Conservation (phyloP, 2,113 vertebrate genomes). For the Tenrec ecaudatus region DNA sequence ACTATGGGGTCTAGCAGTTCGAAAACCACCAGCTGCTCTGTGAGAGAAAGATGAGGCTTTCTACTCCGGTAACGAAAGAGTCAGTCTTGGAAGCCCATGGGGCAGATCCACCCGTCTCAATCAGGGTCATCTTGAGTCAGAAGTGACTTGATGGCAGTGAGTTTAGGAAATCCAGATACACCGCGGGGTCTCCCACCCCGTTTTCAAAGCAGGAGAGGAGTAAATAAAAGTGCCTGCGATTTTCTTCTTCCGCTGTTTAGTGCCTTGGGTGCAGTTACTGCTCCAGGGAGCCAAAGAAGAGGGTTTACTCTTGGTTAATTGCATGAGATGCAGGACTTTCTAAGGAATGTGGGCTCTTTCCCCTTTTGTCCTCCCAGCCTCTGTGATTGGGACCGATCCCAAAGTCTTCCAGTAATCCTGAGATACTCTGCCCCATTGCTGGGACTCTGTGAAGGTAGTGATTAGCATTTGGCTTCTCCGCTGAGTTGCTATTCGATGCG, state of each 20-base stretch:
- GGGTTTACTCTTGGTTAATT: constrained; percentile 38
- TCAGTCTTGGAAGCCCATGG: too few relatives aligned
- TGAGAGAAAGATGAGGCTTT: too few relatives aligned
- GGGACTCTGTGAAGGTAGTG: neutral
- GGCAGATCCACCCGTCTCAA: too few relatives aligned
- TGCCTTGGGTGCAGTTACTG: constrained; percentile 15
- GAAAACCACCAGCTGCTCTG: too few relatives aligned
- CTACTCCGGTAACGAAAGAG: too few relatives aligned
- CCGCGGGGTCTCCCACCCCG: neutral
- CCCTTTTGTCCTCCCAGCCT: neutral
- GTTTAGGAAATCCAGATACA: constrained; percentile 1
- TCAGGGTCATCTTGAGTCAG: too few relatives aligned
- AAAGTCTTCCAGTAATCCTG: neutral
- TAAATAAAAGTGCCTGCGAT: neutral
- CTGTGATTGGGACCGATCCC: constrained; percentile 1
- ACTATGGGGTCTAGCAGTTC: too few relatives aligned
- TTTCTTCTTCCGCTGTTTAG: neutral
- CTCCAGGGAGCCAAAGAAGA: constrained; percentile 26
- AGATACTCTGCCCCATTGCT: neutral
- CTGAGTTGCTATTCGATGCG: neutral
- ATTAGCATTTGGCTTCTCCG: neutral
- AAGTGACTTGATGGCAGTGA: neutral
- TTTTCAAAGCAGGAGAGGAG: neutral
- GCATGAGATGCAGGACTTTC: neutral
- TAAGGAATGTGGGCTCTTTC: neutral